Conservation (phyloP, 2,797 vertebrate genomes). For the Holocentrus rufus region DNA sequence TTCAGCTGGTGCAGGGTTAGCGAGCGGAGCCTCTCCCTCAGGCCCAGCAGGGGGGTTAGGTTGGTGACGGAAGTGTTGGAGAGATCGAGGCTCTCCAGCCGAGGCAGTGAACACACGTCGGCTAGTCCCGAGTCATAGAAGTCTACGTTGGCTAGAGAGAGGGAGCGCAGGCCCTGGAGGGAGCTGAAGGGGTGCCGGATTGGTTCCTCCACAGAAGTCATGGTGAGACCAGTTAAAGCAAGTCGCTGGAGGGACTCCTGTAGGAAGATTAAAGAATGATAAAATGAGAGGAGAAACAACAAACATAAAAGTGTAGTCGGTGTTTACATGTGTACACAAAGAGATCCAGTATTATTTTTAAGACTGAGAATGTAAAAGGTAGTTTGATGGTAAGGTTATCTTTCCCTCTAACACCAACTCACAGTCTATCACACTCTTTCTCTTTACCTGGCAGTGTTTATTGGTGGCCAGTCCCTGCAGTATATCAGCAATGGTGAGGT, state of each 20-base stretch:
- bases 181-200: slow-evolving; percentile 89
- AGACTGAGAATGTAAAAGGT: not conserved
- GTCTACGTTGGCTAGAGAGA: slow-evolving; percentile 95
- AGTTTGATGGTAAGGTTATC: not conserved
- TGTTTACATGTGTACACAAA: not conserved
- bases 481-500: slow-evolving; percentile 97
- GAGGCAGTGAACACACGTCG: slow-evolving; percentile 91
- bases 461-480: slow-evolving; percentile 92
- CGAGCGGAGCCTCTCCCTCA: slow-evolving; percentile 92
- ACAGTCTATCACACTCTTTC: not conserved
- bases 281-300: not conserved
- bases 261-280: not conserved
- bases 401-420: not conserved
- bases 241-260: slow-evolving; percentile 93
- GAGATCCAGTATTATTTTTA: not conserved
- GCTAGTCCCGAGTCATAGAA: slow-evolving; percentile 95
- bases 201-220: slow-evolving; percentile 95
- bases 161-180: slow-evolving; percentile 88
- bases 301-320: not conserved
- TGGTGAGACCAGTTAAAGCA: slow-evolving; percentile 93
- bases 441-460: slow-evolving; percentile 88
- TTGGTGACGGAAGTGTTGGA: slow-evolving; percentile 99
- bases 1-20: slow-evolving; percentile 99
- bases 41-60: slow-evolving; percentile 90
- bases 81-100: slow-evolving; percentile 96